phyloP scores from a whole-genome alignment of 2,113 vertebrate species.

The Xerus inauris region DNA sequence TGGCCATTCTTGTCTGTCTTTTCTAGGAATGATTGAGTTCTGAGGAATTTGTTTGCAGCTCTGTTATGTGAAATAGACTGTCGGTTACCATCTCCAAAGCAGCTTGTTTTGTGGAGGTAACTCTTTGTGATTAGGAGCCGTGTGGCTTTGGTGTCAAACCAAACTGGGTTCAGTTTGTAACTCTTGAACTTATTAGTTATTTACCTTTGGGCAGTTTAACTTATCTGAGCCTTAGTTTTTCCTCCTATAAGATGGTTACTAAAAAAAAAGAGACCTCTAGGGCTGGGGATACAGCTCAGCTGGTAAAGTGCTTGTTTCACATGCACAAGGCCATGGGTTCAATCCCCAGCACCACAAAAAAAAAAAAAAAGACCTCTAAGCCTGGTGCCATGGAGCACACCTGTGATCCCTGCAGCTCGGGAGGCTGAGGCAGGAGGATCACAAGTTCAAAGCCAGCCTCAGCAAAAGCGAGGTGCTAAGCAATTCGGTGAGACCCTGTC shows the following conservation, averaged over 20 bases:
- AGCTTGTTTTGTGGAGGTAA: background rate
- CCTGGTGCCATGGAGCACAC: too few species aligned
- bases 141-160: background rate
- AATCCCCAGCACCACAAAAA: too few species aligned
- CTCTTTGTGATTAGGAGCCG: background rate
- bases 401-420: too few species aligned
- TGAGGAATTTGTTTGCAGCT: background rate
- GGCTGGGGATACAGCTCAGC: too few species aligned
- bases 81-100: background rate
- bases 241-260: background rate
- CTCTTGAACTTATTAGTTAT: background rate
- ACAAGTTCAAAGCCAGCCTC: too few species aligned
- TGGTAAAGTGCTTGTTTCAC: too few species aligned
- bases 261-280: background rate
- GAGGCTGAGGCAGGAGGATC: too few species aligned
- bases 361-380: background rate
- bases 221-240: conserved; percentile 1
- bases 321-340: too few species aligned
- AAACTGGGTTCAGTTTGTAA: background rate
- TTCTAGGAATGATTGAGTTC: background rate
- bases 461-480: too few species aligned
- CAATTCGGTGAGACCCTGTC: too few species aligned
- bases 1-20: background rate
- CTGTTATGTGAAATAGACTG: background rate
- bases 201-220: background rate